Evolutionary conservation across 2,113 vertebrate genomes (phyloP).

Genomic region (Apaloderma vittatum): DNA sequence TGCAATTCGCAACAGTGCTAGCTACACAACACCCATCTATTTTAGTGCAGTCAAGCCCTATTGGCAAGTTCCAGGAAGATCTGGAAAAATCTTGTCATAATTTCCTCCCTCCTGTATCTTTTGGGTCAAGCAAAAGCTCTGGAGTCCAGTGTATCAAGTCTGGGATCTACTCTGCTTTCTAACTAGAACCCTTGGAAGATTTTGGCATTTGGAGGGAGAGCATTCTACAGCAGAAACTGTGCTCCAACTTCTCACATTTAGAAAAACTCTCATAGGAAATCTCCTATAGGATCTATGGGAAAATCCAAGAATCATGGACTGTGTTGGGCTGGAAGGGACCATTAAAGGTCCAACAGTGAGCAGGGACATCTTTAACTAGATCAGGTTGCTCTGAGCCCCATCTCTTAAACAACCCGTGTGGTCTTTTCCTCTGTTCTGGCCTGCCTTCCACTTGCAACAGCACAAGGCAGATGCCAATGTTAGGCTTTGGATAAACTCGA

Average conservation of each 20-base stretch:
- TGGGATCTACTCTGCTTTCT: neutral
- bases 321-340: too few relatives aligned
- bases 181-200: neutral
- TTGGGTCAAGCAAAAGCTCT: neutral
- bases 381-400: too few relatives aligned
- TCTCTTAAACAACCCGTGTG: neutral
- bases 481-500: neutral
- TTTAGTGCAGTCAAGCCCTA: neutral
- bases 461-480: neutral
- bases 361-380: too few relatives aligned
- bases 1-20: neutral
- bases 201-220: neutral
- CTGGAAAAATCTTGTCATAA: neutral
- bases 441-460: neutral
- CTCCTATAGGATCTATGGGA: neutral
- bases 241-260: neutral
- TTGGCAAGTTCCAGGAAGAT: neutral
- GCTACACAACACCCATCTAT: neutral
- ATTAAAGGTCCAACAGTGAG: too few relatives aligned
- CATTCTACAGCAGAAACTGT: neutral
- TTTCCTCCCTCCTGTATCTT: neutral
- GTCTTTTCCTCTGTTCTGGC: neutral
- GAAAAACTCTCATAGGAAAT: neutral
- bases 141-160: neutral
- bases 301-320: neutral